These are phyloP conservation scores for Vireo griseus DNA, from an alignment of 2,797 vertebrate species.

Conservation along the genomic window DNA sequence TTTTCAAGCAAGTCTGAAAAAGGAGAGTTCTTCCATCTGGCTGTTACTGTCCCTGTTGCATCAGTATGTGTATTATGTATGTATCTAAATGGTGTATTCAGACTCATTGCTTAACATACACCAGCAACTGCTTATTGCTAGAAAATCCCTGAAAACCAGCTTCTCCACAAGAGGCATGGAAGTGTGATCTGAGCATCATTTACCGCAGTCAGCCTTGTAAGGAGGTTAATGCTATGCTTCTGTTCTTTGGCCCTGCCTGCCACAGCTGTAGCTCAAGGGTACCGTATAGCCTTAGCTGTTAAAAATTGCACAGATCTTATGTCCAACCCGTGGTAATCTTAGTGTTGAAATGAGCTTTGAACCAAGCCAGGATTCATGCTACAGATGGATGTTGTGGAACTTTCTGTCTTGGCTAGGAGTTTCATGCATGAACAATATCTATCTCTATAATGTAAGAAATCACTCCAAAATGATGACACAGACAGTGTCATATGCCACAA, in stretches of 20 bases:
- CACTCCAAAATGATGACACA: neutral
- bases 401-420: neutral
- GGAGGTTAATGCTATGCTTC: neutral
- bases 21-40: neutral
- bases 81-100: constrained; percentile 10
- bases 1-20: neutral
- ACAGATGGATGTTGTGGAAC: neutral
- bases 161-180: constrained; percentile 7
- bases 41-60: neutral
- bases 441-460: neutral
- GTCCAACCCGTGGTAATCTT: neutral
- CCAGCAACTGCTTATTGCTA: neutral
- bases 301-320: neutral
- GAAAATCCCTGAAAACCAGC: constrained; percentile 20
- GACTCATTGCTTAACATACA: neutral
- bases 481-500: neutral
- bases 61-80: neutral
- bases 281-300: neutral
- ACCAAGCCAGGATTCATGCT: neutral
- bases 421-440: neutral
- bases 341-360: neutral
- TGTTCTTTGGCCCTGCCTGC: neutral
- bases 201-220: neutral
- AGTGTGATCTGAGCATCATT: constrained; percentile 16
- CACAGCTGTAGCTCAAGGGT: neutral